Base-by-base conservation (phyloP, 1,140 invertebrate genomes). In the Pectinophora gossypiella region DNA sequence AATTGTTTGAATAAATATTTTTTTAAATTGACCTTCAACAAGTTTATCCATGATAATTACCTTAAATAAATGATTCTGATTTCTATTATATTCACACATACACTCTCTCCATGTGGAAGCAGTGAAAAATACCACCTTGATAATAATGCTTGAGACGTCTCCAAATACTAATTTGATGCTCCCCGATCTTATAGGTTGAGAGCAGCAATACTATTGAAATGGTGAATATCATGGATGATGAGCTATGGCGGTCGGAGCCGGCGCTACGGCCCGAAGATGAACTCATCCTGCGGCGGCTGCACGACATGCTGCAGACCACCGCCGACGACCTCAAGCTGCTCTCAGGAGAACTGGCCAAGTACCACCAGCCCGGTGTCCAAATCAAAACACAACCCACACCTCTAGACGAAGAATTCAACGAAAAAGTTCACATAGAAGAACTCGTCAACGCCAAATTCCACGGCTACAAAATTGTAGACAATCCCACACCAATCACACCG, bases 391-490 rank as follows among this genome's bases (percentile, higher is more conserved):
- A 68, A 47, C 79, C 84, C 1, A 73, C 59, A 22, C 85, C 85
- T 19, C 64, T 87, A 20, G 86, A 89, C 35, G 76, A 88, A 51
- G 75, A 88, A 44, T 89, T 85, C 58, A 87, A 89, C 63, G 75
- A 88, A 59, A 83, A 85, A 64, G 62, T 82, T 49, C 83, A 86
- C 47, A 87, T 89, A 42, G 73, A 88, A 65, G 73, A 88, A 69
- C 49, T 88, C 16, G 87, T 88, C 0, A 81, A 81, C 56, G 87
- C 85, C 10, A 88, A 87, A 70, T 83, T 89, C 59, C 67, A 83
- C 51, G 84, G 82, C 13, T 59, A 82, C 48, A 79, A 81, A 72
- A 67, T 82, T 46, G 51, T 76, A 54, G 68, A 76, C 46, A 72
- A 72, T 61, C 10, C 62, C 12, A 16, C 50, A 27, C 16, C 51